Evolutionary conservation across 2,113 vertebrate species (phyloP).

Genomic region (Cisticola juncidis): DNA sequence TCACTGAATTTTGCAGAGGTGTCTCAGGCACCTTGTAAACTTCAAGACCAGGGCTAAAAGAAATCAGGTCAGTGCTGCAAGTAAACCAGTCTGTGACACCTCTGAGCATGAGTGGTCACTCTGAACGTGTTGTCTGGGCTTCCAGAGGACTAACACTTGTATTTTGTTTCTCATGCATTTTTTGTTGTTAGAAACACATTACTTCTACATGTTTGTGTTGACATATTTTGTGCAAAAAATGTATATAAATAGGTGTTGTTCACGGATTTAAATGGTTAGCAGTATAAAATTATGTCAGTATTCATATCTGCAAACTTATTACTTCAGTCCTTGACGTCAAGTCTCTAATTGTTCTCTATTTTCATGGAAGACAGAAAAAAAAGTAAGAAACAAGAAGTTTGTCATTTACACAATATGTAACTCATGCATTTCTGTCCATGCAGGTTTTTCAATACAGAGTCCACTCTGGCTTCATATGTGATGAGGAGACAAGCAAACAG

Average conservation of each 20-base stretch:
- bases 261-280: neutral
- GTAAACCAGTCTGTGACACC: neutral
- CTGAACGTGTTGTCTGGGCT: neutral
- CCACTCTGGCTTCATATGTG: neutral
- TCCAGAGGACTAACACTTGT: neutral
- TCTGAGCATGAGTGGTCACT: neutral
- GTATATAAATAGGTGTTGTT: neutral
- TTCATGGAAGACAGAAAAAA: neutral
- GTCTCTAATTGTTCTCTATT: neutral
- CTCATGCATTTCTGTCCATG: neutral
- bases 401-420: neutral
- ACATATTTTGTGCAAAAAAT: neutral
- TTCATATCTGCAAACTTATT: neutral
- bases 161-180: neutral
- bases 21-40: neutral
- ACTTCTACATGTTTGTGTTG: neutral
- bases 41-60: neutral
- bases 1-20: neutral
- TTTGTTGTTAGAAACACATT: neutral
- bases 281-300: neutral
- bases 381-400: neutral
- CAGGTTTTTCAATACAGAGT: conserved; percentile 12
- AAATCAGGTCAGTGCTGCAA: neutral
- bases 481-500: neutral
- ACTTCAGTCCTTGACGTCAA: neutral